phyloP scores from a whole-genome alignment of 30 jellyfish, hydroid and myxozoan species.

The Sanderia malayensis region DNA sequence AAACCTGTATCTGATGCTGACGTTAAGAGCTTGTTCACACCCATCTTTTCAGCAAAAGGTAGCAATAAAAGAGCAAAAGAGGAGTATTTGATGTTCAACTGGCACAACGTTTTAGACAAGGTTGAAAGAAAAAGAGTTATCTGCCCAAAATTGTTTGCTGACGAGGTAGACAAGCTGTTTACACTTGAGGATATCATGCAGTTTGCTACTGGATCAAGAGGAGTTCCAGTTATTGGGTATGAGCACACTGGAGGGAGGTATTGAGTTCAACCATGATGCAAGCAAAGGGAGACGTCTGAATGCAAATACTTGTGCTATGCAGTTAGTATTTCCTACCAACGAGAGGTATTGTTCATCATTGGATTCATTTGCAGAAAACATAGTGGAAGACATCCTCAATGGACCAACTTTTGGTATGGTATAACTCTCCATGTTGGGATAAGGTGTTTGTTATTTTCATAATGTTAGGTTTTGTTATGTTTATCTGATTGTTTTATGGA shows the following conservation, averaged over 20 bases:
- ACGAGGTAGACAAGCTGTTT: conserved; percentile 15
- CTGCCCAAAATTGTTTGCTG: conserved; percentile 15
- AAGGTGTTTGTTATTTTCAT: not conserved
- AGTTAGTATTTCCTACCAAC: not conserved
- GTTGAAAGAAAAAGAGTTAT: conserved; percentile 15
- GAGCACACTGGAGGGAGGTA: no score
- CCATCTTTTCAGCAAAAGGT: conserved; percentile 2
- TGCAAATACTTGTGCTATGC: not conserved
- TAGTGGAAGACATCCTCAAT: not conserved
- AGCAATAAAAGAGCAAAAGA: conserved; percentile 2
- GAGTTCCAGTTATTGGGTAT: not conserved
- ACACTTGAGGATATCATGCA: not conserved
- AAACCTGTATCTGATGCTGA: conserved; percentile 15
- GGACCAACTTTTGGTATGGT: conserved; percentile 2
- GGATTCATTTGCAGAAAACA: not conserved
- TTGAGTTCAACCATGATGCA: not conserved
- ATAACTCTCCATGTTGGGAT: not conserved
- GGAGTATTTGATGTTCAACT: not conserved
- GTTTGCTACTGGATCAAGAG: not conserved
- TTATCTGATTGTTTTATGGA: not conserved
- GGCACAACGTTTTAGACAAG: conserved; percentile 8
- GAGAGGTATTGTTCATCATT: not conserved
- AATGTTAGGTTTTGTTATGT: not conserved
- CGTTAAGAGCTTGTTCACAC: conserved; percentile 13
- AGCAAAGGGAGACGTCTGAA: not conserved